Percentiles rank a stretch among this genome's conserved stretches.
phyloP scores from a whole-genome alignment of 2,113 vertebrate genomes.

The Aegotheles bennettii region DNA sequence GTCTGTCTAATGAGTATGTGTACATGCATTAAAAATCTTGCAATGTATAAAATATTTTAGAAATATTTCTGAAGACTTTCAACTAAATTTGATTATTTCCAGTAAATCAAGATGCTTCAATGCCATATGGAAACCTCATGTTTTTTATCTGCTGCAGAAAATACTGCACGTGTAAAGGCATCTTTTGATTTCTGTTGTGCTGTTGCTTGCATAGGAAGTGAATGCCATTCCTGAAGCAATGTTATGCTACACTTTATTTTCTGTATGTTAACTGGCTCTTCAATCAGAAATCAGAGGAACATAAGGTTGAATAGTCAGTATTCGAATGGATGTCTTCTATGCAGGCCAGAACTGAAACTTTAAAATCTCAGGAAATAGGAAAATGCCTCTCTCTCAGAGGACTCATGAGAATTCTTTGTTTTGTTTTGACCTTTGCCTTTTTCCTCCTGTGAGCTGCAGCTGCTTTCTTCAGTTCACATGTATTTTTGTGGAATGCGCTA shows the following conservation, averaged over 20 bases:
- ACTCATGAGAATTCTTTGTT: neutral
- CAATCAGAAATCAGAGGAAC: neutral
- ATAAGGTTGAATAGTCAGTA: neutral
- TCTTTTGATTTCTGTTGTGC: neutral
- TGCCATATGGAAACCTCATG: neutral
- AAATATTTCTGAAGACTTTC: neutral
- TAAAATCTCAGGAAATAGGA: neutral
- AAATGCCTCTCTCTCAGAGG: neutral
- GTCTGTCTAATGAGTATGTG: neutral
- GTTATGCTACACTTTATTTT: neutral
- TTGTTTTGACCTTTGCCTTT: conserved; percentile 6
- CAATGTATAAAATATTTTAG: neutral
- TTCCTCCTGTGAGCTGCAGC: conserved; percentile 19
- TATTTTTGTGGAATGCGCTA: neutral
- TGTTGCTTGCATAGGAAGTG: neutral
- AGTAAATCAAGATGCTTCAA: neutral
- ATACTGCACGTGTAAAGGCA: neutral
- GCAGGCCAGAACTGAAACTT: neutral
- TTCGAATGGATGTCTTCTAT: neutral
- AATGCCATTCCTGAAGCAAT: neutral
- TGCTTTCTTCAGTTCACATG: neutral
- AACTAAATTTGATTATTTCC: neutral
- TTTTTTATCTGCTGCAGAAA: neutral
- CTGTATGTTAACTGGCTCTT: neutral
- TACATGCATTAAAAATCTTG: neutral